A percentile compares a stretch with the other conserved stretches of the same genome.
Evolutionary conservation across 2,797 vertebrate species (phyloP).

Genomic region (Sebastes taczanowskii): DNA sequence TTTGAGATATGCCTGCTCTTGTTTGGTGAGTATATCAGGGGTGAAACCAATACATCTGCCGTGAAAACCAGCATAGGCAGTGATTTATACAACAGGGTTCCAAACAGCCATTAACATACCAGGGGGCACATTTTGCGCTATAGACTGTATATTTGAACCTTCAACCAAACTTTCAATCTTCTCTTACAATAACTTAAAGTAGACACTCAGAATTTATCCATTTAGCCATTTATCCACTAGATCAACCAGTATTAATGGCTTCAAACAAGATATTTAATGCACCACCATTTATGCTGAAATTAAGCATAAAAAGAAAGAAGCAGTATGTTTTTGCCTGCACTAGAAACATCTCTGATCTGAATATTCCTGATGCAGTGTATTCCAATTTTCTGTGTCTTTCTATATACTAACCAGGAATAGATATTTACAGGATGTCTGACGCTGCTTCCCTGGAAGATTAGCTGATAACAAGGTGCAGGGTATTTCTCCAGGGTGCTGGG

Average conservation of each 20-base stretch:
- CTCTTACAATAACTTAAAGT: not conserved
- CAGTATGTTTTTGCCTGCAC: not conserved
- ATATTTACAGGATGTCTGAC: conserved; percentile 3
- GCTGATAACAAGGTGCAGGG: conserved; percentile 26
- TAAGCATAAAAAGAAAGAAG: not conserved
- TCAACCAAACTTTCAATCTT: not conserved
- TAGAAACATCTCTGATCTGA: not conserved
- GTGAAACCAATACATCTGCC: conserved; percentile 9
- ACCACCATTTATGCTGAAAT: not conserved
- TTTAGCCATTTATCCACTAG: not conserved
- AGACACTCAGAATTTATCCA: not conserved
- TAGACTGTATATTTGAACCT: not conserved
- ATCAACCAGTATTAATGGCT: not conserved
- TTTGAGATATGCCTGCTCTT: not conserved
- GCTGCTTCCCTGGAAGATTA: conserved; percentile 33
- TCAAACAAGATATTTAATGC: not conserved
- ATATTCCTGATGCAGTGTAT: not conserved
- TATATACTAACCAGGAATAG: not conserved
- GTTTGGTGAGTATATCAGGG: not conserved
- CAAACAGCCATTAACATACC: not conserved
- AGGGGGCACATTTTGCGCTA: not conserved
- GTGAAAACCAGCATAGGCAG: not conserved
- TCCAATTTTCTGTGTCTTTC: not conserved
- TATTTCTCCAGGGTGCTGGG: conserved; percentile 55
- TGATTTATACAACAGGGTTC: conserved; percentile 13